Conservation (phyloP, 2,113 vertebrate genomes). For the Noctilio leporinus region DNA sequence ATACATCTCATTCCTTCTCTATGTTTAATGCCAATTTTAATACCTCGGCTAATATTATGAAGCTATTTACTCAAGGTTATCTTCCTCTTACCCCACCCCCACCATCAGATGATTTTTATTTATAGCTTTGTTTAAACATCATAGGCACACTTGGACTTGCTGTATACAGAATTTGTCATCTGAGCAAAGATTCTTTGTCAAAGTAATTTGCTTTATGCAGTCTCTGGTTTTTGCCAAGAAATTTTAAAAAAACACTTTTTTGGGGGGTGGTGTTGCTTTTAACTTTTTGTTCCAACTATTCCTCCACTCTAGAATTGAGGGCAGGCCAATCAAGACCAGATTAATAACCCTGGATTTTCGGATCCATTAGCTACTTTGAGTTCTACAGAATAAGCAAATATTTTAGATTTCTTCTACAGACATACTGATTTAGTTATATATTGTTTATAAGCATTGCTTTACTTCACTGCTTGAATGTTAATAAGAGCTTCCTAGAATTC, state of each 20-base stretch:
- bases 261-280: constrained; percentile 29
- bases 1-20: constrained; percentile 23
- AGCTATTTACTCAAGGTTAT: constrained; percentile 49
- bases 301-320: constrained; percentile 30
- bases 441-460: constrained; percentile 43
- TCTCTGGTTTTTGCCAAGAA: constrained; percentile 2
- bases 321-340: constrained; percentile 21
- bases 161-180: constrained; percentile 12
- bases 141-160: background rate
- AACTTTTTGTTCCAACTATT: constrained; percentile 36
- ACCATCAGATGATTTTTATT: constrained; percentile 62
- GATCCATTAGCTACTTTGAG: background rate
- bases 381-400: background rate
- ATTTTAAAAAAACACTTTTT: constrained; percentile 21
- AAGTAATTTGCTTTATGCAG: background rate
- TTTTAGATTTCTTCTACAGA: constrained; percentile 13
- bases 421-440: constrained; percentile 13
- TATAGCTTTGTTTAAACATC: constrained; percentile 54
- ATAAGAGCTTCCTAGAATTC: constrained; percentile 60
- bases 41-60: constrained; percentile 34
- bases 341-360: constrained; percentile 5
- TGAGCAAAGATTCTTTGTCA: constrained; percentile 42
- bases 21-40: constrained; percentile 45
- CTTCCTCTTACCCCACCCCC: background rate
- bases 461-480: constrained; percentile 34